Conservation (phyloP, 2,888 invertebrate species). For the Sisyra terminalis region DNA sequence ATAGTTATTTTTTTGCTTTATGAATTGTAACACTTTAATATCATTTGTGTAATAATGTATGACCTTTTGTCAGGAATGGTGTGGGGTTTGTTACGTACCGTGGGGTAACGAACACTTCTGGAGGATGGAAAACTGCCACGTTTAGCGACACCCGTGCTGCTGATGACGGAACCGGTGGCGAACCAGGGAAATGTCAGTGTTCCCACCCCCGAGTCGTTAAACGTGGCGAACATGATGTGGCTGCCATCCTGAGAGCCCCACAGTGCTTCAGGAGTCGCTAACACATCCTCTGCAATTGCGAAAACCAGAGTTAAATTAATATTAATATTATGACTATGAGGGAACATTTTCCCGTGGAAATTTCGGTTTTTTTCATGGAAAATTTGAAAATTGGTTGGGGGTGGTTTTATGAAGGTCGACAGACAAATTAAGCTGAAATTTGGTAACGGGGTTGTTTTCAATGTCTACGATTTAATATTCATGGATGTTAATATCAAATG, state of each 20-base stretch:
- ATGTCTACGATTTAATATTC: too few relatives aligned
- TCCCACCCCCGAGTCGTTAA: constrained; percentile 68
- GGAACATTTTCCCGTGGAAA: too few relatives aligned
- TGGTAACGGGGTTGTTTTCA: too few relatives aligned
- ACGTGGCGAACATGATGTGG: constrained; percentile 69
- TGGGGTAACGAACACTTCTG: constrained; percentile 68
- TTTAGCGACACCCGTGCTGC: constrained; percentile 33
- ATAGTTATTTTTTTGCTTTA: too few relatives aligned
- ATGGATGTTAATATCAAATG: too few relatives aligned
- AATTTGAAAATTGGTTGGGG: too few relatives aligned
- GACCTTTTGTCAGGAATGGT: neutral
- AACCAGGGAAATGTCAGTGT: constrained; percentile 70
- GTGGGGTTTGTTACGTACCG: constrained; percentile 31
- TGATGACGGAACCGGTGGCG: constrained; percentile 47
- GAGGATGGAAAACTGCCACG: constrained; percentile 56
- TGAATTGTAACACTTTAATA: neutral
- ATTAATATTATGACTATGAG: too few relatives aligned
- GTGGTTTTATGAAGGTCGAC: too few relatives aligned
- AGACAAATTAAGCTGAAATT: too few relatives aligned
- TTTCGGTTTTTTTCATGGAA: too few relatives aligned
- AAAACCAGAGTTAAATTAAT: neutral
- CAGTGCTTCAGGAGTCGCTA: constrained; percentile 61
- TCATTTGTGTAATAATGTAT: neutral
- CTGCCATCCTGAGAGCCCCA: constrained; percentile 78
- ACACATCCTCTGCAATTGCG: constrained; percentile 61